Evolutionary conservation across 2,888 invertebrate species (phyloP).

Genomic region (Odontomyia ornata): DNA sequence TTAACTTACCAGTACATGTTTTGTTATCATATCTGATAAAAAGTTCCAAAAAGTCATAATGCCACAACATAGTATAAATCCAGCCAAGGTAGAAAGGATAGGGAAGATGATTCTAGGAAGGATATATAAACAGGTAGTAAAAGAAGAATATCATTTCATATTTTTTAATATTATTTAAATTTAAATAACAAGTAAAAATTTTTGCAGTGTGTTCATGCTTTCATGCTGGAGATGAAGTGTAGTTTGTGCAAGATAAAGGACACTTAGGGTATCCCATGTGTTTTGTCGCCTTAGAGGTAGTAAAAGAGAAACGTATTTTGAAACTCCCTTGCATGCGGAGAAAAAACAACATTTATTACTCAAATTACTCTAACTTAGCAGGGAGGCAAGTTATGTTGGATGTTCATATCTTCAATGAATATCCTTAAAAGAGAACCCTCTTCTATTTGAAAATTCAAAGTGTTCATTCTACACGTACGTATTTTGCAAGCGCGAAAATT

Average conservation of each 20-base stretch:
- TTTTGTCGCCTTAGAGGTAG: too few relatives aligned
- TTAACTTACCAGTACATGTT: neutral
- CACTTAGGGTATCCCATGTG: too few relatives aligned
- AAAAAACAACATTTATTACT: too few relatives aligned
- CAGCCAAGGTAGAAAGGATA: neutral
- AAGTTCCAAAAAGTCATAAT: conserved; percentile 41
- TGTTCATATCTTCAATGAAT: too few relatives aligned
- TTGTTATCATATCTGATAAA: neutral
- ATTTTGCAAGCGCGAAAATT: neutral
- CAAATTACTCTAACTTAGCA: too few relatives aligned
- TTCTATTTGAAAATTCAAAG: too few relatives aligned
- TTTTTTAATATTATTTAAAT: conserved; percentile 41
- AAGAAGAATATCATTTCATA: neutral
- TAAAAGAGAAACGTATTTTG: too few relatives aligned
- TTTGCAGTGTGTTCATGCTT: neutral
- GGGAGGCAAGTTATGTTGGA: too few relatives aligned
- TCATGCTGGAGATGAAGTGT: neutral
- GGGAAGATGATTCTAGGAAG: neutral
- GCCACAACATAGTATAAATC: conserved; percentile 1
- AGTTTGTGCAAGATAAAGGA: neutral
- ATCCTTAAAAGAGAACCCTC: too few relatives aligned
- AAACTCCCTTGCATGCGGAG: too few relatives aligned
- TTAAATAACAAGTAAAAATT: conserved; percentile 17
- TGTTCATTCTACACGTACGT: neutral
- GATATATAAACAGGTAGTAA: conserved; percentile 13